Percentiles rank a stretch among this genome's conserved stretches.
Conservation (phyloP, 2,888 invertebrate species). For the Acrobasis consociella region DNA sequence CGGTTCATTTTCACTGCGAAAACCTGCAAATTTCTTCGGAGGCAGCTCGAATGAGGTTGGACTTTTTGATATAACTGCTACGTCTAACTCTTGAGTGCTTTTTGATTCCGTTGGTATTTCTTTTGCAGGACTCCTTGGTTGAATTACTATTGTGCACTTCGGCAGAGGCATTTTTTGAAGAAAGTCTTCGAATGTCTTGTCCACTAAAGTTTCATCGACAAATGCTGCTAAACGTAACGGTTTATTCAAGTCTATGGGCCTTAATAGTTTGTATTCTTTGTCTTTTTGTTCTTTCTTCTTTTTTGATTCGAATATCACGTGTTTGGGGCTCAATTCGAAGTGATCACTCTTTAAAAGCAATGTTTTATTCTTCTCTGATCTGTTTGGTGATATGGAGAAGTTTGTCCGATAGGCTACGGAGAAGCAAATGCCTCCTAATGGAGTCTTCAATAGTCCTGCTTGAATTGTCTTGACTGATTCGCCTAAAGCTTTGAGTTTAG, state of each 20-base stretch:
- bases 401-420: constrained; percentile 95
- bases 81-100: constrained; percentile 67
- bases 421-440: constrained; percentile 92
- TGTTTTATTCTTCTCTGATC: constrained; percentile 85
- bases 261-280: constrained; percentile 51
- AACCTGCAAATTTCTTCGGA: constrained; percentile 70
- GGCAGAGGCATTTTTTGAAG: constrained; percentile 65
- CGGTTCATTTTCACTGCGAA: constrained; percentile 79
- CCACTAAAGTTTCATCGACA: constrained; percentile 79
- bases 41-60: constrained; percentile 70
- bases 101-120: constrained; percentile 49
- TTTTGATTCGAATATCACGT: constrained; percentile 80
- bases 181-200: constrained; percentile 64
- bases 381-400: constrained; percentile 95
- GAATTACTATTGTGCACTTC: constrained; percentile 68
- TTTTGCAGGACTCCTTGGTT: constrained; percentile 41
- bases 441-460: constrained; percentile 94
- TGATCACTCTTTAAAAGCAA: constrained; percentile 96
- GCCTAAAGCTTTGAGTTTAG: constrained; percentile 88
- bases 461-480: constrained; percentile 91
- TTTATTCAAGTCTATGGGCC: constrained; percentile 85
- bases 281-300: constrained; percentile 83
- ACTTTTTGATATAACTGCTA: constrained; percentile 56
- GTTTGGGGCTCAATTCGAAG: constrained; percentile 90
- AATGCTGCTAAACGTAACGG: constrained; percentile 90